Evolutionary conservation across 2,888 invertebrate species (phyloP), one percentile per base, ranked within the genome.

Genomic region (Hybos culiciformis): DNA sequence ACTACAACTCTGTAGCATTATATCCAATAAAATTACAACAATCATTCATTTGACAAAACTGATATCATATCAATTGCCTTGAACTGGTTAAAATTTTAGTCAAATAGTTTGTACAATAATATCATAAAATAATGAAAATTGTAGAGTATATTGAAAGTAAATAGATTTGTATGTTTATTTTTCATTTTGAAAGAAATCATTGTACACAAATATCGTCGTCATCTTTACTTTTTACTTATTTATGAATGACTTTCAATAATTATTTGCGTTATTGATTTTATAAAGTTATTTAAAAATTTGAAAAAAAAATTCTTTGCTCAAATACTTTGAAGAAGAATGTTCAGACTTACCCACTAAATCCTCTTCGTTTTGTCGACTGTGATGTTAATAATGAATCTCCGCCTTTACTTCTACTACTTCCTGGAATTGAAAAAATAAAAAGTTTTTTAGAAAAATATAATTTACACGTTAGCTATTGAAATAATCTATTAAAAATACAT

Each of bases 301-400:
- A 17, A 3, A 32, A 32, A 17, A 17, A 32, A 15, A 32, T 11
- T 9, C 9, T 8, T 24, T 8, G 11, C 11, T 8, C 24, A 8
- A 24, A 15, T 17, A 32, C 15, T n/a, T n/a, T n/a, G 31, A 32
- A 17, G 18, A 5, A 24, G 11, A 11, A 24, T n/a, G 20, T 23
- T 33, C n/a, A 45, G 34, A 77, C 85, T 83, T 68, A 87, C 87
- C 83, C 82, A 61, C 83, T 83, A 57, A 87, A 87, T 39, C 80
- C 84, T 51, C 85, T 76, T 46, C 86, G 73, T 61, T 87, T 87
- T 61, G 86, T 87, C 41, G 87, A 84, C 19, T 84, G 84, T 44
- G 88, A 87, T 54, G 83, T 84, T 15, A 65, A n/a, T n/a, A n/a
- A 52, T 17, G 61, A 54, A 54, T 65, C 64, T 33, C 61, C 38